A percentile compares a stretch with the other conserved stretches of the same genome.
Conservation (phyloP, 2,888 invertebrate genomes). For the Lithosia quadra region DNA sequence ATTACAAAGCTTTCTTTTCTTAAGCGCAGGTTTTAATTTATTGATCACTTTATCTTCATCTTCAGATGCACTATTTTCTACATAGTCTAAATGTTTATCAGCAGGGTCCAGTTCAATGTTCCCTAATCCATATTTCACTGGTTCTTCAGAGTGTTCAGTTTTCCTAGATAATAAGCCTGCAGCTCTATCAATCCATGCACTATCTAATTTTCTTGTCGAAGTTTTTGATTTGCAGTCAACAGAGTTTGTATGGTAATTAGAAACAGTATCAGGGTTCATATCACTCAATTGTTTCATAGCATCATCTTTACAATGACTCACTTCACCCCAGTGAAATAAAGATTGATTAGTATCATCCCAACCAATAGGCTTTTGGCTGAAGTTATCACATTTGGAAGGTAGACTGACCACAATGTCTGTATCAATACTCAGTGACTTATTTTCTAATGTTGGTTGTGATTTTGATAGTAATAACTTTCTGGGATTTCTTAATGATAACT, state of each 20-base stretch:
- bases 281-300: neutral
- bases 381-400: neutral
- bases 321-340: neutral
- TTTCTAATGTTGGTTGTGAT: slow-evolving; percentile 51
- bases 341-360: neutral
- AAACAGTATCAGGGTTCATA: slow-evolving; percentile 25
- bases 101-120: slow-evolving; percentile 63
- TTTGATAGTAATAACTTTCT: slow-evolving; percentile 86
- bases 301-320: neutral
- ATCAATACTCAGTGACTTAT: slow-evolving; percentile 32
- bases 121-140: slow-evolving; percentile 72
- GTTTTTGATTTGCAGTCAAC: slow-evolving; percentile 33
- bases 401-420: slow-evolving; percentile 12
- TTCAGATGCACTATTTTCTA: slow-evolving; percentile 92
- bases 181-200: slow-evolving; percentile 80
- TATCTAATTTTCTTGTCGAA: slow-evolving; percentile 71
- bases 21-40: slow-evolving; percentile 86
- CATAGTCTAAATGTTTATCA: slow-evolving; percentile 84
- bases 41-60: slow-evolving; percentile 75
- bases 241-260: slow-evolving; percentile 26
- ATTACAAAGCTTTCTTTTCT: slow-evolving; percentile 78
- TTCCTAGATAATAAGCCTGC: slow-evolving; percentile 60
- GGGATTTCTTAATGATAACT: slow-evolving; percentile 92
- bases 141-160: slow-evolving; percentile 19
- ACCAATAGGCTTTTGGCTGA: neutral